Conservation (phyloP, 2,888 invertebrate genomes). For the Dinocampus coccinellae region DNA sequence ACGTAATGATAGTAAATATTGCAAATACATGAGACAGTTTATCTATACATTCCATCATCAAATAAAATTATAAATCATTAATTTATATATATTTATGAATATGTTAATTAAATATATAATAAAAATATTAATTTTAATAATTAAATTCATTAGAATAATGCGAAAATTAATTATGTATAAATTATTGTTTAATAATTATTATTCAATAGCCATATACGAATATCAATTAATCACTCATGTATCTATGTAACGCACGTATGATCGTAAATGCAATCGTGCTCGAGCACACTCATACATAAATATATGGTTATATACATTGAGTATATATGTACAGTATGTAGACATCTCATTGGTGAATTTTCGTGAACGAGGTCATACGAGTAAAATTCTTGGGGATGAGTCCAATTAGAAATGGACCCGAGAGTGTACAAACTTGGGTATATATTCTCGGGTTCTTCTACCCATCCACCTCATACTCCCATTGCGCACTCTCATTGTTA, state of each 20-base stretch:
- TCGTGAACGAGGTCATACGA: not conserved
- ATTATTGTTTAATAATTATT: not conserved
- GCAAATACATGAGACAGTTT: no score
- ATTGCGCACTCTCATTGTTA: not conserved
- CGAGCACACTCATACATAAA: not conserved
- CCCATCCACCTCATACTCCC: not conserved
- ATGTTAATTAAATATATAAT: no score
- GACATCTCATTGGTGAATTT: not conserved
- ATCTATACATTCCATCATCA: no score
- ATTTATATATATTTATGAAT: no score
- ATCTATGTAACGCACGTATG: not conserved
- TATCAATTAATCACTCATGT: not conserved
- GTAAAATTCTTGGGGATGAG: constrained; percentile 15
- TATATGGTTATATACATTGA: not conserved
- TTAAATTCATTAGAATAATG: not conserved
- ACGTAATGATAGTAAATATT: no score
- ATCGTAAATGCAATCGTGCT: not conserved
- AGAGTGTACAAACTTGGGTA: not conserved
- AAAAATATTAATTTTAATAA: not conserved
- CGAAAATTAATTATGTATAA: not conserved
- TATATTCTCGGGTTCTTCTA: not conserved
- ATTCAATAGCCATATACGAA: not conserved
- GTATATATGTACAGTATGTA: not conserved
- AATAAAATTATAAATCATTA: no score
- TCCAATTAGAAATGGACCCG: constrained; percentile 31